Base-by-base conservation (phyloP, 37 sponge, comb jelly and placozoan genomes). In the Corticium candelabrum region DNA sequence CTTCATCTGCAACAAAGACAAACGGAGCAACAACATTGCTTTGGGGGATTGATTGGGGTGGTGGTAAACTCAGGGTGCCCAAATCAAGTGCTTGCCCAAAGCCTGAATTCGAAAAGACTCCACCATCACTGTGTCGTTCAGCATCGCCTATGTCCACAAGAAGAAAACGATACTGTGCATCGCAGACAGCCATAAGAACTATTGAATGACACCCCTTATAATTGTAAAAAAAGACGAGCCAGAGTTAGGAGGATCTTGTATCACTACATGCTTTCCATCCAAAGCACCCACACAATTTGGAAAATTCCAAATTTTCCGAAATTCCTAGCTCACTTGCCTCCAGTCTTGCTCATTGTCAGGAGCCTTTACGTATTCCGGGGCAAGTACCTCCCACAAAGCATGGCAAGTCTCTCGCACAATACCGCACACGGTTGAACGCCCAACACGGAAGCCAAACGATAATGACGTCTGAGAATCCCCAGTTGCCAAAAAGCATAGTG, bases 211-310 rank as follows among this genome's bases (percentile, higher is more conserved):
- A 50, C 11, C 21, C 15, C 21, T 50, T 50, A 50, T 50, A 50
- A 50, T 50, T 11, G 69, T 86, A 50, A 38, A 86, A 37, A 72
- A 86, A 31, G 72, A 78, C 1, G 83, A 83, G 21, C 87, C 87
- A 43, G 50, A 50, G 38, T 41, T 83, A 37, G 75, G 38, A 39
- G 83, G 83, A 27, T 68, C 76, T 3, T 71, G 38, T 31, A 86
- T 83, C 29, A 50, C 30, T 4, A 86, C 67, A 37, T 86, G 87
- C 72, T 86, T 86, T 0, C 87, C 87, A 34, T 86, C 87, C 37
- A 86, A 69, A 33, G 27, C 2, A 41, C 38, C n/a, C 37, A 68
- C 21, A 80, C 80, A 84, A 34, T 82, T 37, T 57, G 81, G 81
- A 35, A 82, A 81, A 67, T 82, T 75, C 81, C 81, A 85, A 37